These are phyloP conservation scores for Trissonchulus sp. DNA, from an alignment of 2,888 invertebrate genomes.

Conservation along the genomic window DNA sequence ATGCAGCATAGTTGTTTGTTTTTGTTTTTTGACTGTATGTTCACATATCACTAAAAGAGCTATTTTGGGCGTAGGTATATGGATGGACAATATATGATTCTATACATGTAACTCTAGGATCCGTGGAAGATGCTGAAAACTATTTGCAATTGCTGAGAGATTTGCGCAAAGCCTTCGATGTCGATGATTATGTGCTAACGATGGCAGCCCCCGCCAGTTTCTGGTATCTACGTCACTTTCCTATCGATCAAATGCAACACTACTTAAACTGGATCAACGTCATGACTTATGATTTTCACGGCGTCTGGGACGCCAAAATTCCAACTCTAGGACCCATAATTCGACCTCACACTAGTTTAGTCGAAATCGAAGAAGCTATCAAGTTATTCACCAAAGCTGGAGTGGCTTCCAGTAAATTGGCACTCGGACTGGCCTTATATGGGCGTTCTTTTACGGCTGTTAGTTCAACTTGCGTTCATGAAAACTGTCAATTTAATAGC, in stretches of 20 bases:
- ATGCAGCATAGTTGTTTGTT: no score
- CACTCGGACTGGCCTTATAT: not conserved
- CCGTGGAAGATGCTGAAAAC: not conserved
- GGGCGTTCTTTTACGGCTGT: not conserved
- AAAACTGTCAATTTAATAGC: not conserved
- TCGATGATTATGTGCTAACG: not conserved
- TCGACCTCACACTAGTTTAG: not conserved
- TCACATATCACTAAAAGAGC: no score
- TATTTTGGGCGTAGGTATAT: no score
- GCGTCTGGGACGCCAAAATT: not conserved
- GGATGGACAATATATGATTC: no score
- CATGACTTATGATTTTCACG: not conserved
- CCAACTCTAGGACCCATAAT: not conserved
- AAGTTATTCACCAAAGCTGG: not conserved
- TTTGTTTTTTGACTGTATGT: no score
- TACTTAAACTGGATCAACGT: not conserved
- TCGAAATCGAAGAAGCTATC: not conserved
- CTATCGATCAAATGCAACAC: not conserved
- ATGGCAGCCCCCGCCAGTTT: not conserved
- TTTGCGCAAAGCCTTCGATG: not conserved
- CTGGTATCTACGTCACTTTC: not conserved
- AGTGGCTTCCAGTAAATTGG: not conserved
- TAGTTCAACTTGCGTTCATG: not conserved
- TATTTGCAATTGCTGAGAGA: not conserved
- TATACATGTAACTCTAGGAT: no score